phyloP scores from a whole-genome alignment of 1,140 invertebrate species.

The Lethocerus indicus region DNA sequence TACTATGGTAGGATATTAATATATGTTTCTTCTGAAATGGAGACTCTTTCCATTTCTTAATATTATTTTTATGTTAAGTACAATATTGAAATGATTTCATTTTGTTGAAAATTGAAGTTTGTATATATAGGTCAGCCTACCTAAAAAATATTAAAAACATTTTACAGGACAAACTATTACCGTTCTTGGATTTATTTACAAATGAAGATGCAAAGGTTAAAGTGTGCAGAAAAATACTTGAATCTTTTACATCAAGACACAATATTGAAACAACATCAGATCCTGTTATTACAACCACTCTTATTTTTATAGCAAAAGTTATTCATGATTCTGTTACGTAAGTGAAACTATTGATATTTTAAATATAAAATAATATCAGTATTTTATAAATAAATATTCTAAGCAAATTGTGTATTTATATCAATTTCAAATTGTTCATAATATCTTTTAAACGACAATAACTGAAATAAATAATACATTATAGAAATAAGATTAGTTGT shows the following conservation, averaged over 20 bases:
- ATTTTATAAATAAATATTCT: too few species aligned
- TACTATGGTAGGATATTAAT: slow-evolving; percentile 40
- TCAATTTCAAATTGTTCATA: too few species aligned
- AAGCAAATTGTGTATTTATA: too few species aligned
- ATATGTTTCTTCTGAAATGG: neutral
- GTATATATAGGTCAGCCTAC: too few species aligned
- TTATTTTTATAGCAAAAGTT: slow-evolving; percentile 72
- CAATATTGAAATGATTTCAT: slow-evolving; percentile 10
- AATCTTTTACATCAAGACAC: slow-evolving; percentile 39
- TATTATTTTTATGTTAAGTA: neutral
- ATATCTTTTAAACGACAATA: too few species aligned
- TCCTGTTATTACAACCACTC: slow-evolving; percentile 66
- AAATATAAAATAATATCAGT: too few species aligned
- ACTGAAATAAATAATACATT: too few species aligned
- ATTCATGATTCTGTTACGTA: slow-evolving; percentile 88
- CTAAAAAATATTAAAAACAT: too few species aligned
- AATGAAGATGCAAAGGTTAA: slow-evolving; percentile 64
- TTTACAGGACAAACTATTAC: slow-evolving; percentile 69
- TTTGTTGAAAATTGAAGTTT: slow-evolving; percentile 10
- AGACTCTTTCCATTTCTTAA: neutral
- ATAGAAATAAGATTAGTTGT: too few species aligned
- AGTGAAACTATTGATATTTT: slow-evolving; percentile 20
- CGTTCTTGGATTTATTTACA: slow-evolving; percentile 77
- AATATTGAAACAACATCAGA: slow-evolving; percentile 48
- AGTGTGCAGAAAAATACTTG: slow-evolving; percentile 67